Evolutionary conservation across 2,888 invertebrate genomes (phyloP).

Genomic region (Capitulum mitella): DNA sequence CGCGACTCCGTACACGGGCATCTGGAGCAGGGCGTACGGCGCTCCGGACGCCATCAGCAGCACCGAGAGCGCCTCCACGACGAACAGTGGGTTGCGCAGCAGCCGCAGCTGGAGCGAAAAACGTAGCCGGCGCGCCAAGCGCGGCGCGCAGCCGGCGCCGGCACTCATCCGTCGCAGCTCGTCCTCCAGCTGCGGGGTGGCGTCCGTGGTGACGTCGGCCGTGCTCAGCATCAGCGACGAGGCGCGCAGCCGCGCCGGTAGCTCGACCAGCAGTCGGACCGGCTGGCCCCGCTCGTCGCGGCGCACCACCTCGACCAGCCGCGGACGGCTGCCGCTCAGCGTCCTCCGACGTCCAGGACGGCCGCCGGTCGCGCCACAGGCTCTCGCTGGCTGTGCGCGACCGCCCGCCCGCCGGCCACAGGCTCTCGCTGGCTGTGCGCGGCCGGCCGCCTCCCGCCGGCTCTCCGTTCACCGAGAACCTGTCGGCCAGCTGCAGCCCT

Average conservation of each 20-base stretch:
- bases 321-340: neutral
- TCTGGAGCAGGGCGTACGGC: slow-evolving; percentile 65
- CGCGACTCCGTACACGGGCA: slow-evolving; percentile 64
- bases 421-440: too few species aligned
- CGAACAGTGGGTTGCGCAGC: slow-evolving; percentile 59
- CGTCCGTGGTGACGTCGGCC: slow-evolving; percentile 65
- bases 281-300: neutral
- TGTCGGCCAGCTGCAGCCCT: neutral
- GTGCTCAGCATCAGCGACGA: slow-evolving; percentile 65
- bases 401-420: neutral
- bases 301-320: neutral
- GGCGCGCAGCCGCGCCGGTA: slow-evolving; percentile 51
- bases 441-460: neutral
- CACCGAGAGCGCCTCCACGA: slow-evolving; percentile 63
- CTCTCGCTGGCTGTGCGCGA: too few species aligned
- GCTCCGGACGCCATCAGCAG: slow-evolving; percentile 68
- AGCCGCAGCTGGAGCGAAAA: slow-evolving; percentile 59
- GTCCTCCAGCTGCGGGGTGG: slow-evolving; percentile 50
- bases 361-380: too few species aligned
- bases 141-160: neutral
- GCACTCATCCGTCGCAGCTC: neutral
- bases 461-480: neutral
- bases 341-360: too few species aligned
- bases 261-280: neutral
- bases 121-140: neutral